Percentiles rank a stretch among this genome's conserved stretches.
Conservation (phyloP, 2,113 vertebrate species). For the Coptodon rendalli region DNA sequence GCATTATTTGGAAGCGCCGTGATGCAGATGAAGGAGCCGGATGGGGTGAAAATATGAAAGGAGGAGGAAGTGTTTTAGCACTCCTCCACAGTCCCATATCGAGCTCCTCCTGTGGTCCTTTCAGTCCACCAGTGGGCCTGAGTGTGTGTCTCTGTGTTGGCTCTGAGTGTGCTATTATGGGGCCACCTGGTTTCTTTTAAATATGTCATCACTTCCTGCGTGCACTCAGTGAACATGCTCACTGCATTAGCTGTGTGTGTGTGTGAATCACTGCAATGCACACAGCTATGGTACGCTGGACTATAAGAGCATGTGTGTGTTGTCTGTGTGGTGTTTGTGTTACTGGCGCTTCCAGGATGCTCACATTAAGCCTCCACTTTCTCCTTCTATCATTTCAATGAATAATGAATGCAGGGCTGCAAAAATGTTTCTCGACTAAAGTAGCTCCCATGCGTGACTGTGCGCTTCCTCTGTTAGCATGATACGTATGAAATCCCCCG, state of each 20-base stretch:
- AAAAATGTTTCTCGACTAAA: background rate
- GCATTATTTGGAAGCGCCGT: background rate
- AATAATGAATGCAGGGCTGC: constrained; percentile 33
- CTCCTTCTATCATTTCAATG: background rate
- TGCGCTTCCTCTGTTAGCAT: background rate
- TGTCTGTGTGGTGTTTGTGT: background rate
- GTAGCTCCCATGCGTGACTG: background rate
- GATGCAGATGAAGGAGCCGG: background rate
- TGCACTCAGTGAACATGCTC: constrained; percentile 39
- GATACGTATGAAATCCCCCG: background rate
- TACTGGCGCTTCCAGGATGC: constrained; percentile 2
- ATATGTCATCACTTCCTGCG: constrained; percentile 54
- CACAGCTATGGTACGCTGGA: background rate
- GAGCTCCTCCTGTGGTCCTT: background rate
- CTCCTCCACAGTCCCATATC: background rate
- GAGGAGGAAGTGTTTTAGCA: constrained; percentile 21
- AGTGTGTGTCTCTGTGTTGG: background rate
- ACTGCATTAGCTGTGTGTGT: constrained; percentile 23
- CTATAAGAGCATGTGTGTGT: background rate
- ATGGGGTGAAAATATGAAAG: background rate
- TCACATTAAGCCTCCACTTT: constrained; percentile 1
- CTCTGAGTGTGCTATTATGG: constrained; percentile 33
- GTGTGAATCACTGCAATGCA: background rate
- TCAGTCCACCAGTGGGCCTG: background rate
- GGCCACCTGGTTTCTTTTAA: constrained; percentile 50